A percentile compares a stretch with the other conserved stretches of the same genome.
phyloP scores from a whole-genome alignment of 2,113 vertebrate species.

The Tretioscincus oriximinensis region DNA sequence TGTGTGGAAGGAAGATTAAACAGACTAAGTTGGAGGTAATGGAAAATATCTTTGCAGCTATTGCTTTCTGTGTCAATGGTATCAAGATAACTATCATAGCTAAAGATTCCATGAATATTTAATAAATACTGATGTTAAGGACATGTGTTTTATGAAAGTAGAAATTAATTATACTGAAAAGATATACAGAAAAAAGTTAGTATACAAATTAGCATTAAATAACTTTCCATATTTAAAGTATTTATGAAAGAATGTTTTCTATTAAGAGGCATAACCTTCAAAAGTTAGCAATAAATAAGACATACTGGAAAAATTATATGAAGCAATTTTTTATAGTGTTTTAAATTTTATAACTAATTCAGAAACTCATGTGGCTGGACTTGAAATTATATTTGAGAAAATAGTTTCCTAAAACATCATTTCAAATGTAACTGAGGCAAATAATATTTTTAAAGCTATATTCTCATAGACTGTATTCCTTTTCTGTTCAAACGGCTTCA shows the following conservation, averaged over 20 bases:
- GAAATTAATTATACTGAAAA: not conserved
- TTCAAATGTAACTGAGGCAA: too few relatives aligned
- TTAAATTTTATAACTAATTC: not conserved
- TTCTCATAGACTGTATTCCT: too few relatives aligned
- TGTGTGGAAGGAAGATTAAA: constrained; percentile 6
- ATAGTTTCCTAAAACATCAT: not conserved
- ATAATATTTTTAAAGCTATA: too few relatives aligned
- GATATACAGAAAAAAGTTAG: not conserved
- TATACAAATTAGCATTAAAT: too few relatives aligned
- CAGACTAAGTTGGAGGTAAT: constrained; percentile 11
- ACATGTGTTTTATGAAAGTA: constrained; percentile 22
- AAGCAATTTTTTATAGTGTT: not conserved
- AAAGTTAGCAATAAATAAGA: not conserved
- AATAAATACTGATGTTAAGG: not conserved
- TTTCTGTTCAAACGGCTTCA: too few relatives aligned
- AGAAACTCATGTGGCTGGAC: not conserved
- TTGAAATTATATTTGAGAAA: not conserved
- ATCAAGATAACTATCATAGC: constrained; percentile 4
- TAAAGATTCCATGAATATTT: constrained; percentile 5
- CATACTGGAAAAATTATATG: not conserved
- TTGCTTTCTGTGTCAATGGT: not conserved
- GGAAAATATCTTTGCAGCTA: constrained; percentile 30
- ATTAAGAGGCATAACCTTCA: not conserved
- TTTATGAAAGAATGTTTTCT: too few relatives aligned
- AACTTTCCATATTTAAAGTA: too few relatives aligned